Conservation (phyloP, 2,797 vertebrate species). For the Ispidina lecontei region DNA sequence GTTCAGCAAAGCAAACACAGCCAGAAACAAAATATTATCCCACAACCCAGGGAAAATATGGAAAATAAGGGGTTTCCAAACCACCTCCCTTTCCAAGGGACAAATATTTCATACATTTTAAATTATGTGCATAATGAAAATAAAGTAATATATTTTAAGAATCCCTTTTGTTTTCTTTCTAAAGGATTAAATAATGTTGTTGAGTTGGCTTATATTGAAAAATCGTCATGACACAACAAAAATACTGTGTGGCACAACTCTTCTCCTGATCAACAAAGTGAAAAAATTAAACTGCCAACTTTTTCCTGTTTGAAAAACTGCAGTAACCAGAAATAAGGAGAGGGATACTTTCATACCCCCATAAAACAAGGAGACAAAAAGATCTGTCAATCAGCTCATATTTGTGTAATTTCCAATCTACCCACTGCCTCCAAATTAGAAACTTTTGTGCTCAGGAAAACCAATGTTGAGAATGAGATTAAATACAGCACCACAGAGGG, state of each 20-base stretch:
- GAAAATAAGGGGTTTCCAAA: conserved; percentile 40
- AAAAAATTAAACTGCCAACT: not conserved
- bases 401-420: not conserved
- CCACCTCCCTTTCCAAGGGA: conserved; percentile 31
- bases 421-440: not conserved
- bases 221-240: conserved; percentile 3
- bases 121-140: not conserved
- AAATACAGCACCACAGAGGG: not conserved
- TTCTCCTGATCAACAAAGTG: not conserved
- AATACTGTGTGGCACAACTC: not conserved
- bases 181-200: not conserved
- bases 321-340: not conserved
- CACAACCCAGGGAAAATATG: not conserved
- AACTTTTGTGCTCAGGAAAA: not conserved
- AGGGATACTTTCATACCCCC: not conserved
- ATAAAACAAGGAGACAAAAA: not conserved
- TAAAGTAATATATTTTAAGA: not conserved
- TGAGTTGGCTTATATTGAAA: not conserved
- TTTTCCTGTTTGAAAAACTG: not conserved
- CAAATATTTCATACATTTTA: conserved; percentile 21
- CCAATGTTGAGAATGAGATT: not conserved
- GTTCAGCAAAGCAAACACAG: conserved; percentile 62
- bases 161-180: not conserved
- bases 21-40: conserved; percentile 50
- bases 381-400: not conserved